Evolutionary conservation across 2,113 vertebrate genomes (phyloP).

Genomic region (Charina bottae): DNA sequence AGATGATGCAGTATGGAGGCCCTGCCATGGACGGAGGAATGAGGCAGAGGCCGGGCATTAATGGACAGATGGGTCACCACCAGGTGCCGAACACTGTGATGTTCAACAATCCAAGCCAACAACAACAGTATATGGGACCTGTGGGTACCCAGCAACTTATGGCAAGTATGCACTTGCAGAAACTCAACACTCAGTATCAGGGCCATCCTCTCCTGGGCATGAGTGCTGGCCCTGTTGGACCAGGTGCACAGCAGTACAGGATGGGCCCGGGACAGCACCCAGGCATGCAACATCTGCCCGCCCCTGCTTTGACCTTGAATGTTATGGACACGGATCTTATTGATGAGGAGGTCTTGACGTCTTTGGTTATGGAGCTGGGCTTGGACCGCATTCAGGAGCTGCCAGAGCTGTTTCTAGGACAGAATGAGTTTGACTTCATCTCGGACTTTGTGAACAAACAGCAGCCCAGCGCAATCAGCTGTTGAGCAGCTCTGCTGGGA

Average conservation of each 20-base stretch:
- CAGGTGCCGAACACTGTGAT: slow-evolving; percentile 80
- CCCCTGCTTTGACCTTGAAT: slow-evolving; percentile 81
- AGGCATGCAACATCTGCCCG: slow-evolving; percentile 83
- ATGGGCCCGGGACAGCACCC: slow-evolving; percentile 79
- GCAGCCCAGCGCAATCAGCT: slow-evolving; percentile 93
- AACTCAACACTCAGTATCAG: slow-evolving; percentile 90
- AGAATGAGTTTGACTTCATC: slow-evolving; percentile 98
- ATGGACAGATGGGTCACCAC: slow-evolving; percentile 77
- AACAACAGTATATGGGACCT: slow-evolving; percentile 85
- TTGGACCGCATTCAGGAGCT: slow-evolving; percentile 95
- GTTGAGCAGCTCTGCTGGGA: slow-evolving; percentile 75
- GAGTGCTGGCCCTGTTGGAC: slow-evolving; percentile 78
- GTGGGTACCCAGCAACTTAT: slow-evolving; percentile 88
- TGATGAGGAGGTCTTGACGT: slow-evolving; percentile 95
- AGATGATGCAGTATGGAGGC: slow-evolving; percentile 87
- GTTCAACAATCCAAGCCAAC: slow-evolving; percentile 79
- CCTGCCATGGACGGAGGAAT: slow-evolving; percentile 82
- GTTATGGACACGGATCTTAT: slow-evolving; percentile 94
- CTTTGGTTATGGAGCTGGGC: slow-evolving; percentile 92
- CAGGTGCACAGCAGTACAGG: slow-evolving; percentile 77
- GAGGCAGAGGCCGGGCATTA: slow-evolving; percentile 75
- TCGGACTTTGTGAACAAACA: slow-evolving; percentile 97
- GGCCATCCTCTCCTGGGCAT: slow-evolving; percentile 82
- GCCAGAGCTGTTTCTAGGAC: slow-evolving; percentile 95
- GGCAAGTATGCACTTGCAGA: slow-evolving; percentile 93